Conservation (phyloP, 2,888 invertebrate species). For the Phortica magna region DNA sequence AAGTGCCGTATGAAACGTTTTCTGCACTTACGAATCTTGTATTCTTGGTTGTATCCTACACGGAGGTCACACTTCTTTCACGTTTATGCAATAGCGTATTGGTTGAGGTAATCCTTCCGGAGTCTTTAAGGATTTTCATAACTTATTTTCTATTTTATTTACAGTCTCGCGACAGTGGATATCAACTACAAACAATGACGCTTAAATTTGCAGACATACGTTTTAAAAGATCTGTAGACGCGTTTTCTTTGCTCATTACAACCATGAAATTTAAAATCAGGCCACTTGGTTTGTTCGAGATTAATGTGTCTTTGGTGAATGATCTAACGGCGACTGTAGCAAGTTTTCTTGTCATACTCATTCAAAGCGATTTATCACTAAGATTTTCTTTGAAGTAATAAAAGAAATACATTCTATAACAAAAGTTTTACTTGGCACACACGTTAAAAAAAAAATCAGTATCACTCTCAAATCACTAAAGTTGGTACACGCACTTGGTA, state of each 20-base stretch:
- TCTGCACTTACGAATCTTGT: conserved; percentile 67
- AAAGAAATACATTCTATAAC: background rate
- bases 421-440: too few relatives aligned
- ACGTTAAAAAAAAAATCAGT: background rate
- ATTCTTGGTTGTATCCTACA: conserved; percentile 68
- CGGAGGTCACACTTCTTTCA: conserved; percentile 66
- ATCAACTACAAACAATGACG: conserved; percentile 63
- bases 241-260: conserved; percentile 66
- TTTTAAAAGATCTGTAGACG: conserved; percentile 65
- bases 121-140: too few relatives aligned
- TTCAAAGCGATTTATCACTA: conserved; percentile 74
- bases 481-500: too few relatives aligned
- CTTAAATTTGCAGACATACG: conserved; percentile 65
- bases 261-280: conserved; percentile 64
- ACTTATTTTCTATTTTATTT: background rate
- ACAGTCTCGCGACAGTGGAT: conserved; percentile 60
- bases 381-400: conserved; percentile 53
- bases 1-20: conserved; percentile 65
- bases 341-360: conserved; percentile 72
- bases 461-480: too few relatives aligned
- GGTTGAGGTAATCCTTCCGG: conserved; percentile 46
- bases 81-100: conserved; percentile 58
- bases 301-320: conserved; percentile 65
- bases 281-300: conserved; percentile 68
- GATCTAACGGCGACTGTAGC: conserved; percentile 68